Percentiles rank a stretch among this genome's conserved stretches.
These are phyloP conservation scores for Rynchops niger DNA, from an alignment of 2,113 vertebrate genomes.

Conservation along the genomic window DNA sequence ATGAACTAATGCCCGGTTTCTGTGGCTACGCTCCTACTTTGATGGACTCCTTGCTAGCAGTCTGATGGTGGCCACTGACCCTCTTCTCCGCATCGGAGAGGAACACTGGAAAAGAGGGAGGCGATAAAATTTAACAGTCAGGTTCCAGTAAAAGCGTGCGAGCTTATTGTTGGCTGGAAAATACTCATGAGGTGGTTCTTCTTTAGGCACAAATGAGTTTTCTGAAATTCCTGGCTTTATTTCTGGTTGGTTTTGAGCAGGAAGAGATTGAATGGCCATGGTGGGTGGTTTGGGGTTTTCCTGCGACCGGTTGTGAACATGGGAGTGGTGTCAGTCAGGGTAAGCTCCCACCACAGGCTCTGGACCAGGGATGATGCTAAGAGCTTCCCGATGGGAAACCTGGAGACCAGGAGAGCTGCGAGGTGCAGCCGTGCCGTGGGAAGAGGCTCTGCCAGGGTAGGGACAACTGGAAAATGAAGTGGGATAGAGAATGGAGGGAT, in stretches of 20 bases:
- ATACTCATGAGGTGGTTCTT: neutral
- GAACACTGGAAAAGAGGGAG: neutral
- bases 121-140: neutral
- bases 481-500: neutral
- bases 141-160: accelerated
- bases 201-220: neutral
- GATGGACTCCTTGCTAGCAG: neutral
- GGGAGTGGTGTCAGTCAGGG: neutral
- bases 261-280: accelerated
- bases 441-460: neutral
- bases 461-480: neutral
- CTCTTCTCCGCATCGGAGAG: neutral
- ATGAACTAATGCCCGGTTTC: neutral
- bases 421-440: accelerated
- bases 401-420: neutral
- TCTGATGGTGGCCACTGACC: neutral
- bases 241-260: neutral
- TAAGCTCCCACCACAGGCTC: neutral
- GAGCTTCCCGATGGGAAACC: neutral
- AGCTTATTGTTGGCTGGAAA: neutral
- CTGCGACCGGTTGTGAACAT: accelerated
- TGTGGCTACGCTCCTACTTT: neutral
- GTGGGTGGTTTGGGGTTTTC: neutral
- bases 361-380: neutral
- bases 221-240: neutral